Percentiles rank a stretch among this genome's conserved stretches.
phyloP scores from a whole-genome alignment of 2,113 vertebrate species.

The Phocoena phocoena region DNA sequence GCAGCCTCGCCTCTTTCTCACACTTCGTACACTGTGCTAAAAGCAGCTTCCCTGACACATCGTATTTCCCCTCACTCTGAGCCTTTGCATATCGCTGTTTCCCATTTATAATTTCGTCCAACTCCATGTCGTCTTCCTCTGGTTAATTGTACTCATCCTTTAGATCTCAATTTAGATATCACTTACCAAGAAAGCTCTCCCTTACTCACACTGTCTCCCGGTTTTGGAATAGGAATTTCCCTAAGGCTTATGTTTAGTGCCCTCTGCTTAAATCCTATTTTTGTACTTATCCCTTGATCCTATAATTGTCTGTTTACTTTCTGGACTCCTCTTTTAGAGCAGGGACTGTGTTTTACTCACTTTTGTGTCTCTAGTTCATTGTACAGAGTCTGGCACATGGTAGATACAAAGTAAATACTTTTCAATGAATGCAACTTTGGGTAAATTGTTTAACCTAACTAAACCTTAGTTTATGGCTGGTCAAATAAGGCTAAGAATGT shows the following conservation, averaged over 20 bases:
- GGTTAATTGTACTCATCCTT: not conserved
- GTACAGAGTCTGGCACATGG: not conserved
- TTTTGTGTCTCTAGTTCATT: not conserved
- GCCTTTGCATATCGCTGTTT: not conserved
- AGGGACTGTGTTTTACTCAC: not conserved
- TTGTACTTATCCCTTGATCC: not conserved
- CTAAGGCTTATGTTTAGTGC: not conserved
- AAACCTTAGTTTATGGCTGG: not conserved
- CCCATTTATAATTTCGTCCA: not conserved
- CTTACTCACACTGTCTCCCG: not conserved
- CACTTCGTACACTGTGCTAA: not conserved
- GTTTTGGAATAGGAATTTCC: not conserved
- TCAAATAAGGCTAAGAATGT: not conserved
- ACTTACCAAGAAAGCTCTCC: not conserved
- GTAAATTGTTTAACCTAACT: not conserved
- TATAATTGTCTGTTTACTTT: constrained; percentile 28
- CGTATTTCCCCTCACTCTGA: not conserved
- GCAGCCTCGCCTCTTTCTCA: not conserved
- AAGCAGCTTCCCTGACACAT: not conserved
- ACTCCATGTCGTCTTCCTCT: not conserved
- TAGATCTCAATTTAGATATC: not conserved
- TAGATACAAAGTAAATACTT: not conserved
- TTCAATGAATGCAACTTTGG: not conserved
- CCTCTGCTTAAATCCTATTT: constrained; percentile 14
- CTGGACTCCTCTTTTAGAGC: not conserved